Percentiles rank a stretch among this genome's conserved stretches.
Evolutionary conservation across 2,113 vertebrate species (phyloP).

Genomic region (Bucco capensis): DNA sequence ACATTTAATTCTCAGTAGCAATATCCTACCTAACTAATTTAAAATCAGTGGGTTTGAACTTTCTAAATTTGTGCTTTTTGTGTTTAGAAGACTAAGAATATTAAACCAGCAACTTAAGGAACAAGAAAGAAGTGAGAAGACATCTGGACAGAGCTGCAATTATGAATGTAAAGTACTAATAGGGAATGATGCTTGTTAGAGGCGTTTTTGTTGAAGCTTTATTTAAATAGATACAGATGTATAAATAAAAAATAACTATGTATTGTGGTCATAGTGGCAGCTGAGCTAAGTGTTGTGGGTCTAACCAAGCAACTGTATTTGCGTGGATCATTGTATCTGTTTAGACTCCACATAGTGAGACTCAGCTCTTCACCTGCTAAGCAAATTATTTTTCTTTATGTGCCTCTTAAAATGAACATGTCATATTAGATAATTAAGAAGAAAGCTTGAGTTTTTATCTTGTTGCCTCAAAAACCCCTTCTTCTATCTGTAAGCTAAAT

Average conservation of each 20-base stretch:
- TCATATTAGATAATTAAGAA: neutral
- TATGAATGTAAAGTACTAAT: slow-evolving; percentile 77
- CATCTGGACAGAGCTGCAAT: slow-evolving; percentile 57
- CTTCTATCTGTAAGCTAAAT: neutral
- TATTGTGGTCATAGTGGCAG: neutral
- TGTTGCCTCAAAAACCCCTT: neutral
- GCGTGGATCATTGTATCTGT: neutral
- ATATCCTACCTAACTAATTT: neutral
- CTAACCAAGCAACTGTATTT: neutral
- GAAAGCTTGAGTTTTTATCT: neutral
- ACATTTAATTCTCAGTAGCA: neutral
- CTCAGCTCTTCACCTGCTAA: neutral
- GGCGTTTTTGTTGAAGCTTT: neutral
- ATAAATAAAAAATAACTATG: neutral
- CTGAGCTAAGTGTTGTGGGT: neutral
- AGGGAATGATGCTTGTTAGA: neutral
- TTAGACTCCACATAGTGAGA: neutral
- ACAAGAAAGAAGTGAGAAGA: slow-evolving; percentile 69
- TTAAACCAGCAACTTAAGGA: slow-evolving; percentile 82
- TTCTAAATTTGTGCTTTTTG: slow-evolving; percentile 25
- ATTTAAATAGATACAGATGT: neutral
- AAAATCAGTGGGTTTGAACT: neutral
- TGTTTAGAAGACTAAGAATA: slow-evolving; percentile 76
- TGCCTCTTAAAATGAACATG: neutral
- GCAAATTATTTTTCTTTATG: neutral